Evolutionary conservation across 2,797 vertebrate species (phyloP), one percentile per base, ranked within the genome.

Genomic region (Leuciscus waleckii): DNA sequence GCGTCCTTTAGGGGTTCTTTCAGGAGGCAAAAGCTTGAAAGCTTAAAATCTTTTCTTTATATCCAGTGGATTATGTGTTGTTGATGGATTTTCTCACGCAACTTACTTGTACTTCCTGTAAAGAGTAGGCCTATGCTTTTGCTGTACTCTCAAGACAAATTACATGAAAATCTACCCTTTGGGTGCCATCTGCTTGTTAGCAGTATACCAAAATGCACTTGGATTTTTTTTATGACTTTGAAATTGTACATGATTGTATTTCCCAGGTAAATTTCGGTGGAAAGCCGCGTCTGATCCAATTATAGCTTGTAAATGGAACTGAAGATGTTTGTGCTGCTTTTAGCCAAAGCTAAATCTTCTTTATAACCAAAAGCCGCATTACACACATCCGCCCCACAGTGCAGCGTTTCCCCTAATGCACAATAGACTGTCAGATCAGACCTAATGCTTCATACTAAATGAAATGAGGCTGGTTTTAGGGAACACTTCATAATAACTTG

Each of bases 251-350:
- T 89, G 85, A 88, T 86, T 86, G 87, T 80, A 71, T 84, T 90
- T 90, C 77, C 69, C 80, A 86, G 75, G 87, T 89, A 84, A 82
- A 80, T 86, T 87, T 83, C 81, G 83, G 86, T 87, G 69, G 19
- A 90, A 90, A 86, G 87, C 79, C 77, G 82, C 19, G 0, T 70
- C 79, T 90, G 83, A 90, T 92, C 85, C 85, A 84, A 89, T 92
- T 90, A 88, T 77, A 71, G 73, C 43, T 82, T 87, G 87, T 83
- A 89, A 91, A 89, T 90, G 88, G 84, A 89, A 89, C 79, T 54
- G 43, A 78, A 88, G 78, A 81, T 83, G 89, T 81, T 86, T 86
- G 82, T 88, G 85, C 80, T 78, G 89, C 80, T 86, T 89, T 90
- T 83, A 89, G 49, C 67, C 56, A 63, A 89, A 86, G 84, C 82